Base-by-base conservation (phyloP, 2,888 invertebrate genomes). In the Chaitophorus viminalis region DNA sequence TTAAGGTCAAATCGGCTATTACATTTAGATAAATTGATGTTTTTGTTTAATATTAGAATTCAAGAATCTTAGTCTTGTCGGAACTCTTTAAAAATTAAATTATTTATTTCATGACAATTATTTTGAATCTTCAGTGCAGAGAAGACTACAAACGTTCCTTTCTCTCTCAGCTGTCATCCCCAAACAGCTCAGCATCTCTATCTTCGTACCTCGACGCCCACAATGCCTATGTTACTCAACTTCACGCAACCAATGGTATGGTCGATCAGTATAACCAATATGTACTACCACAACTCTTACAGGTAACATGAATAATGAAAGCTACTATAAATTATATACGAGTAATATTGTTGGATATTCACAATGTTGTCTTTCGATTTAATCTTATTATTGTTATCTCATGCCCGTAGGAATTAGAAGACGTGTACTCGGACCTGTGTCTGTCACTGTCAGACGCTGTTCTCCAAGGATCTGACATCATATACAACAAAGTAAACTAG, bases 201-300 rank as follows among this genome's bases (percentile, higher is more conserved):
- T 91, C 92, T n/a, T 94, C 94, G 88, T 97, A 98, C 92, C 95
- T 97, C 91, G 97, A 97, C 91, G 95, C 96, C 25, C 98, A 98
- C 93, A 98, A 98, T 92, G 95, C 95, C 89, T 98, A 98, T 92
- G 95, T 98, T 89, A 96, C 97, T 90, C 98, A 98, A 91, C 92
- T 98, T 90, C 95, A 96, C 90, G 97, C 98, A 77, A 97, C 97
- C 90, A 98, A 98, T 91, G 96, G 97, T 68, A 97, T 98, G 94
- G 93, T 97, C 90, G 97, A 97, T 90, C 95, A 96, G 91, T 98
- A 97, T 92, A 95, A 96, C 91, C 94, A 94, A 90, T 94, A 95
- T 90, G 96, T 96, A 89, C 93, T 98, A 91, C 98, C 98, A 8
- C 95, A 95, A 90, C 94, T 98, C 90, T 92, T 96, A 90, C 95